These are phyloP conservation scores for Chironomus striatipennis DNA, from an alignment of 1,140 invertebrate genomes.

Conservation along the genomic window DNA sequence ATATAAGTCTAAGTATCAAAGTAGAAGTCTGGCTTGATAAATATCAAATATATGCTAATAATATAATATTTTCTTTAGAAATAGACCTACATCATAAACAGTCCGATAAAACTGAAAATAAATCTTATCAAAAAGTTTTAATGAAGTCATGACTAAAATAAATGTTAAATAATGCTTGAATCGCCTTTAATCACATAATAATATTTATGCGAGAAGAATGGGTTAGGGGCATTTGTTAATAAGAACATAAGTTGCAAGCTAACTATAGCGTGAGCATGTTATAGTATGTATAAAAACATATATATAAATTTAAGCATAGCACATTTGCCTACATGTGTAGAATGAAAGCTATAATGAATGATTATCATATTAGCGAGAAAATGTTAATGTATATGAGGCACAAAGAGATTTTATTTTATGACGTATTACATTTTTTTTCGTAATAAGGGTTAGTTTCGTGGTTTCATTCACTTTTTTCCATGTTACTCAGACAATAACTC, in stretches of 20 bases:
- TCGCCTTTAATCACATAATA: slow-evolving; percentile 13
- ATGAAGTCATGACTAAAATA: too few relatives aligned
- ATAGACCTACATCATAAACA: too few relatives aligned
- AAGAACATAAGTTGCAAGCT: background rate
- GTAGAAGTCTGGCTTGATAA: too few relatives aligned
- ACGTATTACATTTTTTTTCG: background rate
- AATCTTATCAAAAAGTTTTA: too few relatives aligned
- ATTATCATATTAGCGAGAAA: slow-evolving; percentile 2
- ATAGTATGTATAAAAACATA: background rate
- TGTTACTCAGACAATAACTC: too few relatives aligned
- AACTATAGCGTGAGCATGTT: background rate
- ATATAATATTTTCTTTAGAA: too few relatives aligned
- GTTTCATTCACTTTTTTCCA: too few relatives aligned
- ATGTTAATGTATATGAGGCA: too few relatives aligned
- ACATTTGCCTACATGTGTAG: background rate
- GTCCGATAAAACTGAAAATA: too few relatives aligned
- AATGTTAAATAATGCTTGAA: background rate
- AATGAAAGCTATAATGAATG: background rate
- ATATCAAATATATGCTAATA: too few relatives aligned
- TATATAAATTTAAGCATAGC: background rate
- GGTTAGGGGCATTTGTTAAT: background rate
- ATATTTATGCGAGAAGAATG: background rate
- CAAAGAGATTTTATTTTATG: background rate
- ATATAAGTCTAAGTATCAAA: too few relatives aligned
- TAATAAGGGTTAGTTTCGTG: background rate